Conservation (phyloP, 2,888 invertebrate species). For the Helleia helle region DNA sequence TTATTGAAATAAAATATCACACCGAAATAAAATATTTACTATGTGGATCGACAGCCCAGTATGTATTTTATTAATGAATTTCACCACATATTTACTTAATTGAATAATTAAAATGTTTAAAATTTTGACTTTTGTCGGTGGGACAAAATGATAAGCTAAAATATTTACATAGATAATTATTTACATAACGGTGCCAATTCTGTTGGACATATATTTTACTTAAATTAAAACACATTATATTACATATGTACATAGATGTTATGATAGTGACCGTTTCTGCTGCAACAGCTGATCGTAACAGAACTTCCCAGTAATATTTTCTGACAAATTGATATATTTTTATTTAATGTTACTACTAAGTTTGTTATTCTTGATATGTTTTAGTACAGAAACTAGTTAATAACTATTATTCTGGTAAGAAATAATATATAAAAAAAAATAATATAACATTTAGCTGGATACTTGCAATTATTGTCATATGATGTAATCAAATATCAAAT, state of each 20-base stretch:
- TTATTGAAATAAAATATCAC: slow-evolving; percentile 8
- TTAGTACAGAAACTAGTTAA: too few relatives aligned
- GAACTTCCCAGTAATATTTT: too few relatives aligned
- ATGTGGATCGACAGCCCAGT: background rate
- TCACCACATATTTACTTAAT: slow-evolving; percentile 16
- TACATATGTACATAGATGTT: slow-evolving; percentile 3
- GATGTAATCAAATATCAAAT: too few relatives aligned
- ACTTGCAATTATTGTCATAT: too few relatives aligned
- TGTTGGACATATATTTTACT: background rate
- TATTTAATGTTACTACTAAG: too few relatives aligned
- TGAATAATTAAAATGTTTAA: slow-evolving; percentile 27
- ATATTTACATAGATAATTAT: slow-evolving; percentile 32
- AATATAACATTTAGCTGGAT: too few relatives aligned
- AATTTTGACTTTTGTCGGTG: slow-evolving; percentile 42
- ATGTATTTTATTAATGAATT: slow-evolving; percentile 7
- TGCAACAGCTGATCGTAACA: background rate
- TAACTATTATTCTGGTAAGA: too few relatives aligned
- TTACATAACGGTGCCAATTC: slow-evolving; percentile 4
- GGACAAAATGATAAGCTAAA: slow-evolving; percentile 54
- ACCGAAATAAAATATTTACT: slow-evolving; percentile 2
- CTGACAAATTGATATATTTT: too few relatives aligned
- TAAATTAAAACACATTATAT: slow-evolving; percentile 4
- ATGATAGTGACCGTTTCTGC: background rate
- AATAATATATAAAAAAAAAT: too few relatives aligned
- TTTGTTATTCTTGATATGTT: too few relatives aligned